Percentiles rank a stretch among this genome's conserved stretches.
These are phyloP conservation scores for Zoanthus solanderi DNA, from an alignment of 92 coral and sea anemone species.

Conservation along the genomic window DNA sequence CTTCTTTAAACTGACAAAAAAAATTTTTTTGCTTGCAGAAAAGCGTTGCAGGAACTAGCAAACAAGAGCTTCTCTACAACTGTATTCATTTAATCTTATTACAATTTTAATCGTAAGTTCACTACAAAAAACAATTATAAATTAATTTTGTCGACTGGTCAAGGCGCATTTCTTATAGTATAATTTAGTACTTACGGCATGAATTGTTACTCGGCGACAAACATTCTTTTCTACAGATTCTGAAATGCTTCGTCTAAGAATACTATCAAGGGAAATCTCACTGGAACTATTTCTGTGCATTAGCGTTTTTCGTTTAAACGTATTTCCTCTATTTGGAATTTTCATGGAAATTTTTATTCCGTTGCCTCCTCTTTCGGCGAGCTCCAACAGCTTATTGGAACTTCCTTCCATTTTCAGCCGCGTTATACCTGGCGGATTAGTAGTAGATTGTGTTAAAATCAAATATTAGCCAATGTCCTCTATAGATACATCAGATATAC, in stretches of 20 bases:
- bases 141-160: neutral
- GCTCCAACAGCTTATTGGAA: neutral
- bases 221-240: constrained; percentile 83
- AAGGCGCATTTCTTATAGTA: neutral
- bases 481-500: no score
- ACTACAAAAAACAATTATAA: neutral
- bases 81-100: neutral
- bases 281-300: constrained; percentile 10
- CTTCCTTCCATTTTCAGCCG: constrained; percentile 32
- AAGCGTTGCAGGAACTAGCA: neutral
- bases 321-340: neutral
- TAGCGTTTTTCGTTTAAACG: neutral
- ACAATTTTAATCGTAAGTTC: neutral
- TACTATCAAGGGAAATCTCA: constrained; percentile 48
- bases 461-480: no score
- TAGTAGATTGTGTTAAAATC: neutral
- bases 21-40: neutral
- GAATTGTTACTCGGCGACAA: constrained; percentile 64
- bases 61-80: neutral
- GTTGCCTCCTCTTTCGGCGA: neutral
- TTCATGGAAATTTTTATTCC: constrained; percentile 14
- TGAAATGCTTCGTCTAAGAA: constrained; percentile 76
- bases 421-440: neutral
- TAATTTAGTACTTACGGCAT: constrained; percentile 64
- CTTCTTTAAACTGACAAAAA: neutral